These are phyloP conservation scores for Neria commutata DNA, from an alignment of 2,888 invertebrate species.

Conservation along the genomic window DNA sequence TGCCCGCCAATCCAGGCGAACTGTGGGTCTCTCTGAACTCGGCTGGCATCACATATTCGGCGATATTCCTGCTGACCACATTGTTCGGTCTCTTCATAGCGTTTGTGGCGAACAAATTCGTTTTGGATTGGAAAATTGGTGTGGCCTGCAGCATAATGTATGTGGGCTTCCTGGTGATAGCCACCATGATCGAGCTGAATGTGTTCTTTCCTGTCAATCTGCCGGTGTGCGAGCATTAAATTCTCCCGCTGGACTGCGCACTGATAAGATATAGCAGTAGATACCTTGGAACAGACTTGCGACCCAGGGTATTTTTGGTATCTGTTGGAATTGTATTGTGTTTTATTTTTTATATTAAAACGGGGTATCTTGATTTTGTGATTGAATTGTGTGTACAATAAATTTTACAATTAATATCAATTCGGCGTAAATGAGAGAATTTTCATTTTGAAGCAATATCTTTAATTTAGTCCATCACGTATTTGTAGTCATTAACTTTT, in stretches of 20 bases:
- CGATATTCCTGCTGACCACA: slow-evolving; percentile 81
- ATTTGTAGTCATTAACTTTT: no score
- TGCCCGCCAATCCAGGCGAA: slow-evolving; percentile 73
- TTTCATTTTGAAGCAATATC: no score
- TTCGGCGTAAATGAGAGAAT: no score
- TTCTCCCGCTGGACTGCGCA: background rate
- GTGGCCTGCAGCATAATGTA: slow-evolving; percentile 81
- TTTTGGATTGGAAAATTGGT: slow-evolving; percentile 81
- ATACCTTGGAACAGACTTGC: no score
- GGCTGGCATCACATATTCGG: slow-evolving; percentile 82
- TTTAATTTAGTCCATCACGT: no score
- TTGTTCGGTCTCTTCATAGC: slow-evolving; percentile 77
- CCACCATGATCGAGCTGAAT: slow-evolving; percentile 85
- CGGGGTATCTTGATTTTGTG: no score
- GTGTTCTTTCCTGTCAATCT: slow-evolving; percentile 87
- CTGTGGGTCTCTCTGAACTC: slow-evolving; percentile 83
- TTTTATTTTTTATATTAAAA: no score
- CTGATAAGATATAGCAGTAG: no score
- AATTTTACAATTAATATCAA: no score
- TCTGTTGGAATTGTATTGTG: no score
- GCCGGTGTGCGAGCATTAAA: slow-evolving; percentile 72
- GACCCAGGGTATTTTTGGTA: no score
- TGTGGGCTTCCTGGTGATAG: slow-evolving; percentile 78
- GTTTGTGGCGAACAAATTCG: slow-evolving; percentile 80
- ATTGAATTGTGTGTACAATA: no score